A percentile compares a stretch with the other conserved stretches of the same genome.
phyloP scores from a whole-genome alignment of 2,888 invertebrate species.

The Orthosia gothica region DNA sequence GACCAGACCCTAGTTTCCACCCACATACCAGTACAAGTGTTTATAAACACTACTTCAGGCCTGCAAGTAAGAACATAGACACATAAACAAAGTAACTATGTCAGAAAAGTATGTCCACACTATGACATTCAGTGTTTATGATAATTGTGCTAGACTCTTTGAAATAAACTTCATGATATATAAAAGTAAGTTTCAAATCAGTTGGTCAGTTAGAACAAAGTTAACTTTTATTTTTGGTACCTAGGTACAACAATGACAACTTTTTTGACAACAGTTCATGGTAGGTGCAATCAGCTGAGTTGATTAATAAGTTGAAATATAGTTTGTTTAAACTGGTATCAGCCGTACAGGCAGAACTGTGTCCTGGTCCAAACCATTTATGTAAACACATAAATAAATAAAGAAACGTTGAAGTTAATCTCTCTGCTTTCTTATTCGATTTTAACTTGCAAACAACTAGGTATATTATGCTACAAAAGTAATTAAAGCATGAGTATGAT shows the following conservation, averaged over 20 bases:
- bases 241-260: not conserved
- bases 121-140: not conserved
- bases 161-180: not conserved
- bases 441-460: not conserved
- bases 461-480: too few species aligned
- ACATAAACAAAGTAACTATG: not conserved
- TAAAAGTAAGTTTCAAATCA: not conserved
- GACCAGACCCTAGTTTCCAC: not conserved
- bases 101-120: not conserved
- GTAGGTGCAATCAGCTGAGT: not conserved
- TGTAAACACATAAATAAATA: not conserved
- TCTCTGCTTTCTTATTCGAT: not conserved
- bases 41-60: not conserved
- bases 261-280: not conserved
- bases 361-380: not conserved
- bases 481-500: too few species aligned
- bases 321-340: not conserved
- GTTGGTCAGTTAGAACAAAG: not conserved
- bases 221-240: constrained; percentile 1
- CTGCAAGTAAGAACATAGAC: not conserved
- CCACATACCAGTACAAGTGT: constrained; percentile 2
- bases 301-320: not conserved
- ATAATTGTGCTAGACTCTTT: not conserved
- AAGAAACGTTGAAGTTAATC: not conserved
- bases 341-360: not conserved